Evolutionary conservation across 2,797 vertebrate genomes (phyloP), one percentile per base, ranked within the genome.

Genomic region (Anableps anableps): DNA sequence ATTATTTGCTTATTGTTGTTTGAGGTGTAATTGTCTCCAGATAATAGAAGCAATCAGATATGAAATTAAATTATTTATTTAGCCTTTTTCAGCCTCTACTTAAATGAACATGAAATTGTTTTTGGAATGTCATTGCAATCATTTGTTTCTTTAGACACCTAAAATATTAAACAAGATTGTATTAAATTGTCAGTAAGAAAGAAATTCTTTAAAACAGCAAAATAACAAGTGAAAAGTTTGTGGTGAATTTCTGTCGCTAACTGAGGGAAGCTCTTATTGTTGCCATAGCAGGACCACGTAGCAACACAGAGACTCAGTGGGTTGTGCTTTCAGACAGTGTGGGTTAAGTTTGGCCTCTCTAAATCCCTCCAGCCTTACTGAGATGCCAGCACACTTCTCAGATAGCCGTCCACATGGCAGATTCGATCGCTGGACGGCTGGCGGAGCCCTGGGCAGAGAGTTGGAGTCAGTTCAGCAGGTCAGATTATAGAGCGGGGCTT

Each of bases 391-490:
- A 80, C 89, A 78, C 85, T 87, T 92, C 94, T 94, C 94, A 92
- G 88, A 92, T 95, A 91, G 93, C 92, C 83, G 72, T 90, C 93
- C 93, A 92, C 92, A 91, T 88, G 92, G 92, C 90, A 86, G 88
- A 88, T 91, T 90, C 78, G 83, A 90, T 89, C 83, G 81, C 88
- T 87, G 87, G 85, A 89, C 84, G 89, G 85, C 90, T 88, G 86
- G 86, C 84, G 78, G 72, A 55, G 90, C 86, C 90, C 81, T 11
- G 80, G 88, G 85, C 88, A 81, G 80, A 81, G 84, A 53, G 74
- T 73, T 89, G 91, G 91, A 93, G 82, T 85, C 86, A 41, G 86
- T 91, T 92, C 91, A 92, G 90, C 88, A 79, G 89, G 91, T 93
- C 90, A 88, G 74, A 91, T 92, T 90, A 87, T 83, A 89, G 83